These are phyloP conservation scores for honey bee (Apis mellifera) DNA, from an alignment of 1,140 invertebrate species.

Conservation along the genomic window DNA sequence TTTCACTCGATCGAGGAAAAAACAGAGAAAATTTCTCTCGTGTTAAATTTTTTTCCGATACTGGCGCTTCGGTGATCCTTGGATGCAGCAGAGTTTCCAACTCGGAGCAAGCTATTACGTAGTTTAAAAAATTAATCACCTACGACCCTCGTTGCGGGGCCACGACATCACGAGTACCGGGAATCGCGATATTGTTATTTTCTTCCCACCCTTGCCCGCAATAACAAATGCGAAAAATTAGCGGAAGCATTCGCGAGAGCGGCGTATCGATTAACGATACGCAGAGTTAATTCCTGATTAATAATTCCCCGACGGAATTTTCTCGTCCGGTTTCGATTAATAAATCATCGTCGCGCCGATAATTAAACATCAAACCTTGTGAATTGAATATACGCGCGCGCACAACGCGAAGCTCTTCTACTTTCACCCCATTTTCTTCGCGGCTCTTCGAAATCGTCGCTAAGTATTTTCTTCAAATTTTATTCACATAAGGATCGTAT, in stretches of 20 bases:
- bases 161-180: no score
- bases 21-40: background rate
- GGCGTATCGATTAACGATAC: conserved; percentile 16
- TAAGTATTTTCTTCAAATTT: no score
- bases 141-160: no score
- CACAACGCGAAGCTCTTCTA: background rate
- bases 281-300: background rate
- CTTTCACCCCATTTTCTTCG: background rate
- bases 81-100: no score
- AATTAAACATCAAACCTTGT: conserved; percentile 4
- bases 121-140: conserved; percentile 26
- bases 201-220: background rate
- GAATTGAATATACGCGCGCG: background rate
- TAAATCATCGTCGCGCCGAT: background rate
- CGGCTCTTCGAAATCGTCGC: no score
- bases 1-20: no score
- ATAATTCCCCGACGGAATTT: background rate
- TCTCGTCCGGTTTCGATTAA: background rate
- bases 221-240: conserved; percentile 27
- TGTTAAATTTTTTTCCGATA: no score
- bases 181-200: background rate
- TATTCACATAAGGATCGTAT: no score
- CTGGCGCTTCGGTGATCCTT: background rate
- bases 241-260: background rate
- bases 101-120: conserved; percentile 9